phyloP scores from a whole-genome alignment of 2,113 vertebrate genomes.

The Clarias batrachus region DNA sequence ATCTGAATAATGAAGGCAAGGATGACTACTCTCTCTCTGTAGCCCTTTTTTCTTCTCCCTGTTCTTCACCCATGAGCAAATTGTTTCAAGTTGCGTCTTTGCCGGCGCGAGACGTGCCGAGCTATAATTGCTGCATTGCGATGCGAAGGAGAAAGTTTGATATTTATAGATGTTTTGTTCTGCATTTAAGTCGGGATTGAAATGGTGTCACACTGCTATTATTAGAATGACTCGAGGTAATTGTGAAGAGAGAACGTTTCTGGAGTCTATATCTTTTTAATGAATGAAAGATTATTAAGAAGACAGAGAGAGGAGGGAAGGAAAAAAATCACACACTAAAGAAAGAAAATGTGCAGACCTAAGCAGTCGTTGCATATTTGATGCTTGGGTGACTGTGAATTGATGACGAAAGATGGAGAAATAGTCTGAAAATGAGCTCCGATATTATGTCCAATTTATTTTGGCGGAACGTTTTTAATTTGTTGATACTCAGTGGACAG shows the following conservation, averaged over 20 bases:
- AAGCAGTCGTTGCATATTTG: neutral
- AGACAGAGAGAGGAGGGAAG: neutral
- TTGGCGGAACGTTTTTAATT: neutral
- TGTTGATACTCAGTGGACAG: neutral
- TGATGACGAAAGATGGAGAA: neutral
- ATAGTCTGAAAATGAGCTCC: neutral
- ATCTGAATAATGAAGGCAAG: slow-evolving; percentile 45
- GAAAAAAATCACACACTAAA: neutral
- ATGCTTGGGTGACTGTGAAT: neutral
- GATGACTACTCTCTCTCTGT: slow-evolving; percentile 41
- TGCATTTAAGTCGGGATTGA: neutral
- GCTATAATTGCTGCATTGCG: slow-evolving; percentile 41
- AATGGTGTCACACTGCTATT: neutral
- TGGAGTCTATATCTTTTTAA: neutral
- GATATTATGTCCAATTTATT: neutral
- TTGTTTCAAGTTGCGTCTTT: slow-evolving; percentile 48
- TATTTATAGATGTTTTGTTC: slow-evolving; percentile 21
- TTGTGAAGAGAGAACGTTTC: slow-evolving; percentile 1
- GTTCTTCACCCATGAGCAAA: slow-evolving; percentile 46
- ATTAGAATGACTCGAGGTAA: slow-evolving; percentile 16
- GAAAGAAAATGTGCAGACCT: neutral
- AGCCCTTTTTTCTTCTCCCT: neutral
- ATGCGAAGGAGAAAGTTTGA: slow-evolving; percentile 15
- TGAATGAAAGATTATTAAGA: neutral
- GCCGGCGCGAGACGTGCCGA: slow-evolving; percentile 19